These are phyloP conservation scores for Cheiracanthium punctorium DNA, from an alignment of 2,888 invertebrate genomes.

Conservation along the genomic window DNA sequence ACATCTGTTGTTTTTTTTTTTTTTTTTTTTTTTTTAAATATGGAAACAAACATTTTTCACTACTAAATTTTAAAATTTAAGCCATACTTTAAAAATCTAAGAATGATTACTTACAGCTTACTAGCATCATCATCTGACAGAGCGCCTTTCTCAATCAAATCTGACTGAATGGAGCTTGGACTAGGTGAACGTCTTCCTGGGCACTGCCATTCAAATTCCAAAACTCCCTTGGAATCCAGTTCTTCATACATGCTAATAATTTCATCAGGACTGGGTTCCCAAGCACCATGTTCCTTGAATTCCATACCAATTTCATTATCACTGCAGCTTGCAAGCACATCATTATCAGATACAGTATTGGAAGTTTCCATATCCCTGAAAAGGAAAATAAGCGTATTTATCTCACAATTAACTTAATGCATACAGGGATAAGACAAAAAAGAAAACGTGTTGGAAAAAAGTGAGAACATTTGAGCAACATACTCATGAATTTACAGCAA, in stretches of 20 bases:
- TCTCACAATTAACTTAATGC: no score
- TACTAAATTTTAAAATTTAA: no score
- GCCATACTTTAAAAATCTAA: no score
- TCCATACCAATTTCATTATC: slow-evolving; percentile 65
- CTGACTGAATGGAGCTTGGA: slow-evolving; percentile 67
- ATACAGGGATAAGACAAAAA: no score
- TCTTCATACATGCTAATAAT: slow-evolving; percentile 71
- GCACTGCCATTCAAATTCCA: slow-evolving; percentile 73
- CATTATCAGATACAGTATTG: slow-evolving; percentile 34
- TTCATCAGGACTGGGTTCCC: slow-evolving; percentile 72
- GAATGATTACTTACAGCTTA: slow-evolving; percentile 35
- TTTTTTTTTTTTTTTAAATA: no score
- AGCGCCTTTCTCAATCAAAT: slow-evolving; percentile 52
- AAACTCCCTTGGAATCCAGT: slow-evolving; percentile 70
- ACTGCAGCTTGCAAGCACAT: slow-evolving; percentile 65
- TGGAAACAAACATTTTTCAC: no score
- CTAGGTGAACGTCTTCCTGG: slow-evolving; percentile 73
- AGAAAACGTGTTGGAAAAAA: no score
- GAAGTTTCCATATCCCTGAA: slow-evolving; percentile 34
- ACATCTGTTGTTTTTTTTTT: no score
- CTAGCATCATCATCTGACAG: slow-evolving; percentile 57
- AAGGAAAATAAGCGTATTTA: not conserved
- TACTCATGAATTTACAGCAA: no score
- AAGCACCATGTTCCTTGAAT: slow-evolving; percentile 30
- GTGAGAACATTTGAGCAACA: no score